phyloP scores from a whole-genome alignment of 1,140 invertebrate species.

The Fopius arisanus region DNA sequence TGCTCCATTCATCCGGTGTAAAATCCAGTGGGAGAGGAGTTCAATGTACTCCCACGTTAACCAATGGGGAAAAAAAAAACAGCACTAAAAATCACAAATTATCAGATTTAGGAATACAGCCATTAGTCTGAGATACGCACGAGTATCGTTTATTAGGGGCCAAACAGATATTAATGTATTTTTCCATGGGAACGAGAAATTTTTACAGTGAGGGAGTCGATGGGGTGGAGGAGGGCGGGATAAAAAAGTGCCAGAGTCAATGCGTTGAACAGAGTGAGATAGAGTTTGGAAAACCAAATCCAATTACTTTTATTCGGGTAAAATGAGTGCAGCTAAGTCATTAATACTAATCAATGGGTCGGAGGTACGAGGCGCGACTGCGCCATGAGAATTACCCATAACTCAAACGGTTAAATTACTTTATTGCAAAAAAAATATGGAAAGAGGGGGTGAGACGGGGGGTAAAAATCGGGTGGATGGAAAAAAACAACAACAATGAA shows the following conservation, averaged over 20 bases:
- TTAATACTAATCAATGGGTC: conserved; percentile 66
- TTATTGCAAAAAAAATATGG: conserved; percentile 58
- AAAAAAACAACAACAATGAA: conserved; percentile 19
- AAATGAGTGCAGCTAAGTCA: conserved; percentile 67
- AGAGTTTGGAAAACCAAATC: conserved; percentile 62
- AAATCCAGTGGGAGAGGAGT: background rate
- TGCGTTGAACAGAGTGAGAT: conserved; percentile 4
- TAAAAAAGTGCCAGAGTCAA: background rate
- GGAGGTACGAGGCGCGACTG: conserved; percentile 36
- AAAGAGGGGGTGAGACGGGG: background rate
- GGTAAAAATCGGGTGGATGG: background rate
- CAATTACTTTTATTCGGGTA: conserved; percentile 67
- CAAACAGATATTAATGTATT: conserved; percentile 67
- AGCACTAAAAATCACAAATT: conserved; percentile 53
- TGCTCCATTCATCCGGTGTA: background rate
- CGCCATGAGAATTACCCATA: conserved; percentile 62
- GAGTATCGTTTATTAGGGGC: conserved; percentile 64
- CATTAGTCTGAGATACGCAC: conserved; percentile 60
- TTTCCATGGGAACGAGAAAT: conserved; percentile 52
- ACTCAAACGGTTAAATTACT: conserved; percentile 64
- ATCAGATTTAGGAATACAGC: conserved; percentile 60
- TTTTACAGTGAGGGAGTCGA: background rate
- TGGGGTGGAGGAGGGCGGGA: background rate
- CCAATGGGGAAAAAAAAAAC: background rate
- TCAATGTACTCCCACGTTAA: background rate